Evolutionary conservation across 1,140 invertebrate genomes (phyloP).

Genomic region (Aphelenchoides fujianensis): DNA sequence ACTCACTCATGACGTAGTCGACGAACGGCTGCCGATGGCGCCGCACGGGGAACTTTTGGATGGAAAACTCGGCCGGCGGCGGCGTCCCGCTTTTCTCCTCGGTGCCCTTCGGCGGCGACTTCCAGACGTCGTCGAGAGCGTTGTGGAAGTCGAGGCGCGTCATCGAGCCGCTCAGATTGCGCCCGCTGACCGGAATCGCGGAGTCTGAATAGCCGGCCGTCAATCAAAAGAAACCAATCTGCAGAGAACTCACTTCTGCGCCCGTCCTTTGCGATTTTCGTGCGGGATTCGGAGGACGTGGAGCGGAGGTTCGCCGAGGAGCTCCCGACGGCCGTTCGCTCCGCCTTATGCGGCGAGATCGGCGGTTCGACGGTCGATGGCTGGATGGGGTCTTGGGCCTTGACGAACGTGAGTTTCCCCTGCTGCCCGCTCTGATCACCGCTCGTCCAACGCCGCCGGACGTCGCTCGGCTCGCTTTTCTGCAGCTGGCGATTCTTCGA

Average conservation of each 20-base stretch:
- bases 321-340: no score
- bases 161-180: constrained; percentile 4
- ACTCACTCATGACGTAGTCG: background rate
- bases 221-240: no score
- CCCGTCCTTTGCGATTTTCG: background rate
- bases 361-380: no score
- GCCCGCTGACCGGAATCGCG: constrained; percentile 17
- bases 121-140: constrained; percentile 21
- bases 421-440: background rate
- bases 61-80: background rate
- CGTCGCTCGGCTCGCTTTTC: background rate
- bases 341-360: no score
- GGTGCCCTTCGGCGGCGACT: background rate
- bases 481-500: no score
- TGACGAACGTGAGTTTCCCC: no score
- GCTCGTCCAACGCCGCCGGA: background rate
- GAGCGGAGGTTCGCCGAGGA: background rate
- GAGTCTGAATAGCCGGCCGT: constrained; percentile 31
- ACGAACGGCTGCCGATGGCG: constrained; percentile 31
- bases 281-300: background rate
- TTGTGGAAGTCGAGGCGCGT: constrained; percentile 19
- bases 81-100: background rate
- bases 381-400: no score
- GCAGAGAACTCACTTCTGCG: background rate
- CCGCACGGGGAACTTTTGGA: constrained; percentile 36